phyloP scores from a whole-genome alignment of 2,113 vertebrate genomes.

The Argyrosomus japonicus region DNA sequence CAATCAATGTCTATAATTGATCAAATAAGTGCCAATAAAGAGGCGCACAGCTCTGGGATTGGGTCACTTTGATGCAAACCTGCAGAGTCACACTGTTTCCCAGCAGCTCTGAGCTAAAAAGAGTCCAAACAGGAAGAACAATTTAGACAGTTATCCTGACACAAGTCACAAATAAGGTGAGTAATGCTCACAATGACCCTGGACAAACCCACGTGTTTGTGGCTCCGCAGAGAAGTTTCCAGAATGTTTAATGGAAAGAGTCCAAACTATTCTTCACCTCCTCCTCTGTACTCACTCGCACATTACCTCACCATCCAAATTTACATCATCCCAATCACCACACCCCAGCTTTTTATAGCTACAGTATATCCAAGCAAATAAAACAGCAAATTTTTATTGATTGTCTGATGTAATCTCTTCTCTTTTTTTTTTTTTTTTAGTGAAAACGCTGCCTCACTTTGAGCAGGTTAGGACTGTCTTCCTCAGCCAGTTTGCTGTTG shows the following conservation, averaged over 20 bases:
- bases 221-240: slow-evolving; percentile 31
- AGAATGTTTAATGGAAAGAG: slow-evolving; percentile 43
- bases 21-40: slow-evolving; percentile 40
- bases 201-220: neutral
- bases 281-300: neutral
- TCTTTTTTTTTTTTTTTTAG: neutral
- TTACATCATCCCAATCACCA: neutral
- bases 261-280: slow-evolving; percentile 39
- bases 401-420: neutral
- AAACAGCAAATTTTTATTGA: slow-evolving; percentile 1
- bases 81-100: slow-evolving; percentile 13
- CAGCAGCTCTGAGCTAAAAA: neutral
- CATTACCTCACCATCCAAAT: neutral
- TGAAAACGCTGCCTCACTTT: slow-evolving; percentile 72
- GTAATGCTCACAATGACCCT: neutral
- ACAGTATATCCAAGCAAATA: neutral
- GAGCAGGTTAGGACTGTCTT: slow-evolving; percentile 80
- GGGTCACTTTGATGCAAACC: slow-evolving; percentile 9
- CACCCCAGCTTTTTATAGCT: neutral
- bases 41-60: neutral
- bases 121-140: neutral
- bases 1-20: slow-evolving; percentile 64
- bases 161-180: neutral
- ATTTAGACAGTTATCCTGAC: slow-evolving; percentile 4
- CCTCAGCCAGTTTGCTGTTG: slow-evolving; percentile 81